A percentile compares a stretch with the other conserved stretches of the same genome.
Evolutionary conservation across 2,113 vertebrate species (phyloP).

Genomic region (Pachyramphus minor): DNA sequence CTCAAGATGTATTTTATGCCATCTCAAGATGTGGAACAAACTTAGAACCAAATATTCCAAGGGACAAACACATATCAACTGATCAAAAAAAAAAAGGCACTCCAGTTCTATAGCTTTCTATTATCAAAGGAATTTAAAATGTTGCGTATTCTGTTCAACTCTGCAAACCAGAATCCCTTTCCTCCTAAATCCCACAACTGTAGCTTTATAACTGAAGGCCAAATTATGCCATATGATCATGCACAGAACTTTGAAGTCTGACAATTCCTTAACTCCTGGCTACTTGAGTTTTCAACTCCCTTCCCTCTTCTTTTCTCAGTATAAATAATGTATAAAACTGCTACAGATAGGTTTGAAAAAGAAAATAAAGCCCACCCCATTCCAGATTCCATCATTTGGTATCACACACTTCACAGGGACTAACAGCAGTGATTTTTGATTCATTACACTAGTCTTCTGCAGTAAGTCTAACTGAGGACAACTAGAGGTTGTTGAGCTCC

Average conservation of each 20-base stretch:
- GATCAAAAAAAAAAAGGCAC: background rate
- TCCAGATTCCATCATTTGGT: background rate
- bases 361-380: background rate
- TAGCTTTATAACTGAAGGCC: background rate
- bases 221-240: background rate
- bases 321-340: background rate
- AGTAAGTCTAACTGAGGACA: background rate
- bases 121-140: background rate
- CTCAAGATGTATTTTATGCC: background rate
- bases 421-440: background rate
- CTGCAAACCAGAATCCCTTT: background rate
- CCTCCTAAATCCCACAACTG: background rate
- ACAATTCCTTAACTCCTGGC: background rate
- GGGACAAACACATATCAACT: background rate
- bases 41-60: background rate
- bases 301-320: background rate
- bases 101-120: background rate
- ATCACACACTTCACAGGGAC: background rate
- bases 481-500: background rate
- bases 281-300: background rate
- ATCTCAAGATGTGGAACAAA: background rate
- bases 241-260: background rate
- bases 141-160: background rate
- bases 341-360: background rate
- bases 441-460: background rate